Evolutionary conservation across 2,797 vertebrate species (phyloP), one percentile per base, ranked within the genome.

Genomic region (Cirrhinus mrigala): DNA sequence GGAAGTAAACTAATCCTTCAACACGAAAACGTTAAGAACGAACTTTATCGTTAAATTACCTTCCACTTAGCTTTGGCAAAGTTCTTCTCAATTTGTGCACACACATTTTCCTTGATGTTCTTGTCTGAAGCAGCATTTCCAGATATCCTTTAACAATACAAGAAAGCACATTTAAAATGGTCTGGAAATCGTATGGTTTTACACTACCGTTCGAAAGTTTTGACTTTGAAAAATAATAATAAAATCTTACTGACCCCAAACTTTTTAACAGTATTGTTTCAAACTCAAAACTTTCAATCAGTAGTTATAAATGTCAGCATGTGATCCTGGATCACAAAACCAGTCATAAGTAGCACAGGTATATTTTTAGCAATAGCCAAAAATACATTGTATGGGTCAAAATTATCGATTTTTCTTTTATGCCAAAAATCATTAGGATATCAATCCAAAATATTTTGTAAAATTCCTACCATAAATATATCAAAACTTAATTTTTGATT

Each of bases 61-160:
- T 99, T 99, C 98, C 98, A 99, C 90, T 99, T 99, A 83, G 98
- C 98, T 93, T 97, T 95, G 85, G 98, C 98, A n/a, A 99, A 99
- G 92, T 99, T 99, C 94, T 99, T 99, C 94, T 99, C 98, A 86
- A 99, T 99, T 92, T 99, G 98, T 86, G 98, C 98, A 1, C 98
- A 99, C 69, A 99, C 98, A 0, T 98, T 97, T 56, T 99, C 98
- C 91, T 99, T 99, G 91, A 99, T 99, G 93, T 99, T 99, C 93
- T 99, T 99, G 93, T 99, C 97, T 4, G 98, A 99, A 81, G 98
- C 98, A 0, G 97, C 97, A 20, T 98, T 99, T 79, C 98, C 98
- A 14, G 98, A 99, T 93, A 99, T 98, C 98, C 98, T 99, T 91
- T 82, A 70, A 86, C 12, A 85, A 22, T 86, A 84, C 87, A 87